A percentile compares a stretch with the other conserved stretches of the same genome.
These are phyloP conservation scores for Malacoctenus gilli DNA, from an alignment of 2,797 vertebrate species.

Conservation along the genomic window DNA sequence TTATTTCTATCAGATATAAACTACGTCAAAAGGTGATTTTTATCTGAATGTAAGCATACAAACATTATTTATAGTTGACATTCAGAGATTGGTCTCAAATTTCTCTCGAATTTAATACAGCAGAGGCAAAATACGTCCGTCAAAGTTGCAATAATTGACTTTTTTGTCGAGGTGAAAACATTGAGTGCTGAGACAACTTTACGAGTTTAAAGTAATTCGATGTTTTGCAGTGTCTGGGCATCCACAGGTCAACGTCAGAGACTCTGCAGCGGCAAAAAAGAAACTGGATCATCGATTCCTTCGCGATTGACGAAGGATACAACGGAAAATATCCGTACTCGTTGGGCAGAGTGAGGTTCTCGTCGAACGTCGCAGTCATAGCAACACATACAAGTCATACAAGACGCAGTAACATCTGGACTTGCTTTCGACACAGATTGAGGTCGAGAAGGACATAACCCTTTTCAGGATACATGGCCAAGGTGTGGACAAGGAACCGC, in stretches of 20 bases:
- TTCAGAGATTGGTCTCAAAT: too few relatives aligned
- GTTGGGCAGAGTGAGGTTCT: constrained; percentile 73
- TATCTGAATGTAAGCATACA: too few relatives aligned
- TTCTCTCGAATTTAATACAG: too few relatives aligned
- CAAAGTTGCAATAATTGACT: too few relatives aligned
- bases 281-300: constrained; percentile 79
- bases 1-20: too few relatives aligned
- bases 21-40: too few relatives aligned
- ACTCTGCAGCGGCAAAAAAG: constrained; percentile 69
- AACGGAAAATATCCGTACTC: constrained; percentile 64
- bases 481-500: constrained; percentile 68
- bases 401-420: constrained; percentile 6
- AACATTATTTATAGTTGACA: too few relatives aligned
- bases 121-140: too few relatives aligned
- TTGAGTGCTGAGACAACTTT: too few relatives aligned
- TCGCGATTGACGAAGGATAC: constrained; percentile 68
- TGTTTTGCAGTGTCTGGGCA: constrained; percentile 39
- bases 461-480: constrained; percentile 49
- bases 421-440: constrained; percentile 52
- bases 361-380: too few relatives aligned
- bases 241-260: constrained; percentile 17
- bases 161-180: too few relatives aligned
- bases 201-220: too few relatives aligned
- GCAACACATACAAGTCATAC: neutral
- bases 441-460: constrained; percentile 2